These are phyloP conservation scores for Thripadectes ignobilis DNA, from an alignment of 2,797 vertebrate species.

Conservation along the genomic window DNA sequence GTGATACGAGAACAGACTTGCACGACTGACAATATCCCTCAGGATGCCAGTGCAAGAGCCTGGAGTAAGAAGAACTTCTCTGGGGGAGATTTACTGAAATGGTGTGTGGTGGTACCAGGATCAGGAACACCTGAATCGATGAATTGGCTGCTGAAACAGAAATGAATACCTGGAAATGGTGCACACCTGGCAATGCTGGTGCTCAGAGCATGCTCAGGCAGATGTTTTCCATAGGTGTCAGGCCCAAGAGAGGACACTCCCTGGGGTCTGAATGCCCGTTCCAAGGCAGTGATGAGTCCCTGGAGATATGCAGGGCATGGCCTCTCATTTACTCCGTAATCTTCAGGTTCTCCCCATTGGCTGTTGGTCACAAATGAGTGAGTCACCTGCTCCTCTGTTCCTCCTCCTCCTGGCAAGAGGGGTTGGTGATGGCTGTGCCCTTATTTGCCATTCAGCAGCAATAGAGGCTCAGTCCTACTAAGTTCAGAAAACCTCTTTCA, in stretches of 20 bases:
- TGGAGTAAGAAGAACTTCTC: neutral
- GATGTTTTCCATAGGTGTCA: neutral
- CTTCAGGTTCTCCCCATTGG: neutral
- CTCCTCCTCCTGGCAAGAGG: neutral
- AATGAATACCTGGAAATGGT: neutral
- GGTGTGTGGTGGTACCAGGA: accelerated
- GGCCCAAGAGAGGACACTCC: neutral
- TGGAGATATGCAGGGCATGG: neutral
- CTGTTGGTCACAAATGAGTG: neutral
- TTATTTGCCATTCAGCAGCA: neutral
- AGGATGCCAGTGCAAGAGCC: neutral
- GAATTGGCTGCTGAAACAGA: neutral
- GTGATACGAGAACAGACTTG: neutral
- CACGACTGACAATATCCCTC: neutral
- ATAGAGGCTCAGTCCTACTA: neutral
- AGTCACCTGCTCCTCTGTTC: neutral
- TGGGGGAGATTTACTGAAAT: neutral
- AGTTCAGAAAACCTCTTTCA: neutral
- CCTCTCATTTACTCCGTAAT: neutral
- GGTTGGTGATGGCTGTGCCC: neutral
- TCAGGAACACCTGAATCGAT: neutral
- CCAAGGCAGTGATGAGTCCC: neutral
- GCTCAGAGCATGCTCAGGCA: neutral
- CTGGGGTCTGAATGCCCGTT: neutral
- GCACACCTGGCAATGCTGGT: neutral